Conservation (phyloP, 2,888 invertebrate species). For the Autographa gamma region DNA sequence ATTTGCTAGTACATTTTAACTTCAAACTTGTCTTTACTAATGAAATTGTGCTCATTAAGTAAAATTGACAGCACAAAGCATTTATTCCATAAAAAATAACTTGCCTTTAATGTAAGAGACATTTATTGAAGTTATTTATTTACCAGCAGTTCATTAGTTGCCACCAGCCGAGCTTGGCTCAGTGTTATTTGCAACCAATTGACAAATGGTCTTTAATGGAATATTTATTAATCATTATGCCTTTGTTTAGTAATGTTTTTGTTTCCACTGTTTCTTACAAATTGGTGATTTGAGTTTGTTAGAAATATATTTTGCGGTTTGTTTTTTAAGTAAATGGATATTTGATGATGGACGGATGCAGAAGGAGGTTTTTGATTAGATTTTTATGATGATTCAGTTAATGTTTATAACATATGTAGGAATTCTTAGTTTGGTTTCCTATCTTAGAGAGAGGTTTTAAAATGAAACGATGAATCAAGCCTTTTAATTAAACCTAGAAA, state of each 20-base stretch:
- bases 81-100: background rate
- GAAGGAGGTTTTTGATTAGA: background rate
- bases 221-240: conserved; percentile 11
- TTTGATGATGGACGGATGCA: background rate
- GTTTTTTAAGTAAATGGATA: conserved; percentile 17
- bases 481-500: too few relatives aligned
- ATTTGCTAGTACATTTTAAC: background rate
- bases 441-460: too few relatives aligned
- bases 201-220: conserved; percentile 31
- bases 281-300: background rate
- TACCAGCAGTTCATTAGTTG: conserved; percentile 30
- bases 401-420: background rate
- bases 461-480: too few relatives aligned
- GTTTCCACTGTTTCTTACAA: background rate
- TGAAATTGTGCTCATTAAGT: conserved; percentile 4
- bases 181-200: conserved; percentile 37
- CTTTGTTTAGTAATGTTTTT: conserved; percentile 7
- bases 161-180: conserved; percentile 35
- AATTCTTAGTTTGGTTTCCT: too few relatives aligned
- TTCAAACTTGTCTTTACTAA: background rate
- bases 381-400: background rate
- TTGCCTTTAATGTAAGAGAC: background rate
- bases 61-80: background rate
- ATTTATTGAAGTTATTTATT: conserved; percentile 37
- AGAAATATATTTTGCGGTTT: background rate